A percentile compares a stretch with the other conserved stretches of the same genome.
These are phyloP conservation scores for Gymnobelideus leadbeateri DNA, from an alignment of 2,113 vertebrate species.

Conservation along the genomic window DNA sequence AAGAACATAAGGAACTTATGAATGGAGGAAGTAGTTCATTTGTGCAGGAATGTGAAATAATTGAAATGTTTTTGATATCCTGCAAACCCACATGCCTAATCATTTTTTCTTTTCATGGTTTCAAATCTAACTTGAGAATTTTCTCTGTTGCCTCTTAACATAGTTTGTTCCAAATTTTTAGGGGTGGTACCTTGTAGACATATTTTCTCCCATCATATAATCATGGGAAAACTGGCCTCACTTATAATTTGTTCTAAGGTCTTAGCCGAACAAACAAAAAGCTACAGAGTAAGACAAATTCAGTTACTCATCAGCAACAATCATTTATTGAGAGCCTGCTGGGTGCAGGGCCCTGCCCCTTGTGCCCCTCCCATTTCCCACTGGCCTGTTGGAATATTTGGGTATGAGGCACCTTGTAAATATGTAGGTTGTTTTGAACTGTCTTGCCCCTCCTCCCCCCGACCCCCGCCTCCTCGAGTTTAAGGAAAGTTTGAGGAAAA, in stretches of 20 bases:
- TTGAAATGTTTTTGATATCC: constrained; percentile 27
- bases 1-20: not conserved
- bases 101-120: not conserved
- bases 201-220: not conserved
- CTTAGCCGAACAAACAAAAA: constrained; percentile 19
- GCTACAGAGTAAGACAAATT: not conserved
- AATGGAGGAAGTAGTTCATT: not conserved
- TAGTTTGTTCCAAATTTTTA: constrained; percentile 44
- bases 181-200: not conserved
- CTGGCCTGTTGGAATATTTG: not conserved
- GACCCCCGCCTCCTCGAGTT: constrained; percentile 15
- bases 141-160: constrained; percentile 17
- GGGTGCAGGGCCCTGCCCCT: not conserved
- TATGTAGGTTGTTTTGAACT: not conserved
- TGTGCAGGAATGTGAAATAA: constrained; percentile 13
- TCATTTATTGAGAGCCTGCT: not conserved
- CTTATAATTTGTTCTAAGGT: not conserved
- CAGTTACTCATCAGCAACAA: not conserved
- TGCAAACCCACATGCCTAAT: constrained; percentile 33
- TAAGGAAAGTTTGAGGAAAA: not conserved
- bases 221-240: not conserved
- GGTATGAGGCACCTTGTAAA: not conserved
- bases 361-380: not conserved
- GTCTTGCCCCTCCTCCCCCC: constrained; percentile 14
- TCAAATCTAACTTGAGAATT: constrained; percentile 30